A percentile compares a stretch with the other conserved stretches of the same genome.
These are phyloP conservation scores for Cnemophilus loriae DNA, from an alignment of 2,113 vertebrate species.

Conservation along the genomic window DNA sequence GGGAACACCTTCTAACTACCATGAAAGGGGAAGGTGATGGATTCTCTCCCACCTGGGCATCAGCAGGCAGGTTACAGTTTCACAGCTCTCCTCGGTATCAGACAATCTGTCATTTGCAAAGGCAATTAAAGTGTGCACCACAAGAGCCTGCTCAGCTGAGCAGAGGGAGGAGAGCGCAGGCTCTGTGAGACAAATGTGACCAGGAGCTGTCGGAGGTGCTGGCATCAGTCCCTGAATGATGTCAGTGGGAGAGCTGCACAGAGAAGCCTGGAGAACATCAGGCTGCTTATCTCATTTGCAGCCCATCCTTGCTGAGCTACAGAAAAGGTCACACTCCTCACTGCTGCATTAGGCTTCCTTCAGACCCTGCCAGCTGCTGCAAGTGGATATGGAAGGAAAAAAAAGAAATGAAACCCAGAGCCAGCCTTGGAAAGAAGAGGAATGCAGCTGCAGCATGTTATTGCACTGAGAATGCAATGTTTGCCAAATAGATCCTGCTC, in stretches of 20 bases:
- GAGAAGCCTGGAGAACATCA: background rate
- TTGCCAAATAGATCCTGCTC: background rate
- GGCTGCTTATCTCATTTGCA: background rate
- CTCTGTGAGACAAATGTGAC: background rate
- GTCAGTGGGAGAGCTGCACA: background rate
- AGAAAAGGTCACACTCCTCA: background rate
- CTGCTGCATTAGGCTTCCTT: background rate
- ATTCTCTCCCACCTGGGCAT: background rate
- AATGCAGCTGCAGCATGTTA: fast-evolving
- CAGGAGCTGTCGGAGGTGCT: background rate
- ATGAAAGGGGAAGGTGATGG: background rate
- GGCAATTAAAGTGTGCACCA: background rate
- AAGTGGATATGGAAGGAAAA: background rate
- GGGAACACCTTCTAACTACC: background rate
- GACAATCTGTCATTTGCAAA: background rate
- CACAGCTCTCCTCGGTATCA: background rate
- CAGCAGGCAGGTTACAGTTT: background rate
- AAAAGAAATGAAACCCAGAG: background rate
- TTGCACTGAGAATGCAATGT: fast-evolving
- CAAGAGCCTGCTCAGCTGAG: background rate
- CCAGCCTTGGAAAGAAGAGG: background rate
- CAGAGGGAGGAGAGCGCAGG: background rate
- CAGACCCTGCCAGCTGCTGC: background rate
- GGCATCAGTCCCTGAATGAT: background rate
- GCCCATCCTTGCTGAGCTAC: background rate